Conservation (phyloP, 2,113 vertebrate species). For the Gnathonemus echidnorhynchus region DNA sequence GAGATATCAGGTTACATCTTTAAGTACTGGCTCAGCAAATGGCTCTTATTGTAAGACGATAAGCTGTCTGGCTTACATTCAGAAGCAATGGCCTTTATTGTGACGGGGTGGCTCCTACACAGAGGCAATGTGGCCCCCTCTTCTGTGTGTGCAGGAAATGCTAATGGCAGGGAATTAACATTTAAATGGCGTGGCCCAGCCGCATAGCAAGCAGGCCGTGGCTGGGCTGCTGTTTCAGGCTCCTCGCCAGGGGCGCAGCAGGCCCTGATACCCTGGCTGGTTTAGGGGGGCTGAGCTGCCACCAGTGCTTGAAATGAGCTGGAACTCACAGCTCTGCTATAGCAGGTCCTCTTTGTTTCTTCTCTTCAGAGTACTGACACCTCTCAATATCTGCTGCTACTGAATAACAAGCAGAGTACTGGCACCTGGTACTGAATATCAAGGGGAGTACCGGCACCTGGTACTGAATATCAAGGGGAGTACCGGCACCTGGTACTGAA, state of each 20-base stretch:
- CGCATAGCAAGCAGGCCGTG: neutral
- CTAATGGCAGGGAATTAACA: slow-evolving; percentile 34
- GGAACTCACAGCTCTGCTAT: neutral
- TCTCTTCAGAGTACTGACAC: too few species aligned
- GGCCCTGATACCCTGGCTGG: neutral
- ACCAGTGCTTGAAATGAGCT: neutral
- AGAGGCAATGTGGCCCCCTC: neutral
- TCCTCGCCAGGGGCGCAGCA: neutral
- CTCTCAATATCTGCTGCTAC: too few species aligned
- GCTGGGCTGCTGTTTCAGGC: neutral
- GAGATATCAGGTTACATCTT: neutral
- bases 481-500: too few species aligned
- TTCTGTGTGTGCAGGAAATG: neutral
- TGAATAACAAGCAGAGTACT: too few species aligned
- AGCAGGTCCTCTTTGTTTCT: neutral
- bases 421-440: too few species aligned
- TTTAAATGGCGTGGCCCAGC: slow-evolving; percentile 38
- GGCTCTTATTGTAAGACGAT: neutral
- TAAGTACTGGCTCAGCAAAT: neutral
- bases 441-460: too few species aligned
- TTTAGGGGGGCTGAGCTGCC: neutral
- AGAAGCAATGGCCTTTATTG: neutral
- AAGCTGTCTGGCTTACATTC: neutral
- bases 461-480: too few species aligned
- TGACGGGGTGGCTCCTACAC: neutral